Conservation (phyloP, 2,113 vertebrate species). For the Megaptera novaeangliae region DNA sequence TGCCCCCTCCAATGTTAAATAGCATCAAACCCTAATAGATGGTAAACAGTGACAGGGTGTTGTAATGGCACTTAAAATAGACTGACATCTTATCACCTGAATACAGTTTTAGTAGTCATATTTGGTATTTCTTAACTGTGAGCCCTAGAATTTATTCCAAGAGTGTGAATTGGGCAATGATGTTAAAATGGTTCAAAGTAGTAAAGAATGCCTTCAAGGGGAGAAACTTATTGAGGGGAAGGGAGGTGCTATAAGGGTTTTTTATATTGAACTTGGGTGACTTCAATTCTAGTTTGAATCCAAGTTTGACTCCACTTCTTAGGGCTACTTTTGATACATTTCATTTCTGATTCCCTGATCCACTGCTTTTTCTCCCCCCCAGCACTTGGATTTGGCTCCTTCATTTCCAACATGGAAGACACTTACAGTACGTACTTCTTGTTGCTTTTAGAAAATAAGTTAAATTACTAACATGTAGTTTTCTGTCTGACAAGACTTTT, state of each 20-base stretch:
- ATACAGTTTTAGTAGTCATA: constrained; percentile 11
- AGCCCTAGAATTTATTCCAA: constrained; percentile 35
- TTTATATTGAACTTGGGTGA: background rate
- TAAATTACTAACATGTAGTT: background rate
- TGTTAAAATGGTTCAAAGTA: constrained; percentile 25
- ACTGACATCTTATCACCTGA: background rate
- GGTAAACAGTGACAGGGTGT: background rate
- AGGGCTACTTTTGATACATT: background rate
- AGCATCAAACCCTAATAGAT: background rate
- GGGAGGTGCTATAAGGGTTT: background rate
- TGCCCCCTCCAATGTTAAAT: background rate
- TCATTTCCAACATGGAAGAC: constrained; percentile 71
- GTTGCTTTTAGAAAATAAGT: constrained; percentile 51
- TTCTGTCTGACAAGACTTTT: background rate
- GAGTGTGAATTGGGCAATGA: background rate
- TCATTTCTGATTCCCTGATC: constrained; percentile 51
- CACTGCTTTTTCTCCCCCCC: background rate
- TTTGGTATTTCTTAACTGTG: constrained; percentile 1
- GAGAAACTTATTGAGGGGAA: background rate
- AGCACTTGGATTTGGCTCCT: constrained; percentile 64
- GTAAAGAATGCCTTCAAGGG: constrained; percentile 11
- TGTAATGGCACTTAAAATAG: background rate
- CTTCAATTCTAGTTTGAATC: constrained; percentile 3
- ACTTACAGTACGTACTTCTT: constrained; percentile 72
- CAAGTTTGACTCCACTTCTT: background rate